These are phyloP conservation scores for Dastarcus helophoroides DNA, from an alignment of 2,888 invertebrate genomes.

Conservation along the genomic window DNA sequence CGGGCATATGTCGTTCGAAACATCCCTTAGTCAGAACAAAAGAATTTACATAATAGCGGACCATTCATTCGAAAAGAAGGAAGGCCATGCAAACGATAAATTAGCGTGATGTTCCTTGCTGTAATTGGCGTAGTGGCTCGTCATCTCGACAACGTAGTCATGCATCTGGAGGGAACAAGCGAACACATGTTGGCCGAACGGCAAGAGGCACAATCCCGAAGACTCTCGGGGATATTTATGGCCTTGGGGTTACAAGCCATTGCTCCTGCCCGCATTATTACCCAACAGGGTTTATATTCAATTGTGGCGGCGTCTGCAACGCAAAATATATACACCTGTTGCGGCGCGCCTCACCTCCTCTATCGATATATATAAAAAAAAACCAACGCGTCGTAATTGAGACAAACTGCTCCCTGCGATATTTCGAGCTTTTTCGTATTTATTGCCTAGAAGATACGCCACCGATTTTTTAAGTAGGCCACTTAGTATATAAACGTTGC, in stretches of 20 bases:
- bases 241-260: slow-evolving; percentile 39
- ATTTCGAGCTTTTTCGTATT: too few relatives aligned
- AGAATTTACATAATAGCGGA: too few relatives aligned
- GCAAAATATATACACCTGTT: slow-evolving; percentile 41
- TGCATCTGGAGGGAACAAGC: slow-evolving; percentile 20
- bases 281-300: slow-evolving; percentile 37
- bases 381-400: slow-evolving; percentile 10
- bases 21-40: too few relatives aligned
- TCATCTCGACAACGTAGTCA: too few relatives aligned
- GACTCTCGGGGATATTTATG: slow-evolving; percentile 37
- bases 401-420: slow-evolving; percentile 2
- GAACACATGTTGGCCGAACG: slow-evolving; percentile 17
- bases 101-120: too few relatives aligned
- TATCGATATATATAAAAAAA: slow-evolving; percentile 10
- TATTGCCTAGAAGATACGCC: too few relatives aligned
- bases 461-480: too few relatives aligned
- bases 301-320: slow-evolving; percentile 30
- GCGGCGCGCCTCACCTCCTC: slow-evolving; percentile 25
- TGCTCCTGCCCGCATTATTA: slow-evolving; percentile 39
- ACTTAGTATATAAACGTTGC: too few relatives aligned
- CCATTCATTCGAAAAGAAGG: too few relatives aligned
- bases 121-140: too few relatives aligned
- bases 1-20: too few relatives aligned
- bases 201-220: slow-evolving; percentile 28
- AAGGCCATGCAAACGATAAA: too few relatives aligned